Conservation (phyloP, 2,113 vertebrate species). For the Halichoeres trimaculatus region DNA sequence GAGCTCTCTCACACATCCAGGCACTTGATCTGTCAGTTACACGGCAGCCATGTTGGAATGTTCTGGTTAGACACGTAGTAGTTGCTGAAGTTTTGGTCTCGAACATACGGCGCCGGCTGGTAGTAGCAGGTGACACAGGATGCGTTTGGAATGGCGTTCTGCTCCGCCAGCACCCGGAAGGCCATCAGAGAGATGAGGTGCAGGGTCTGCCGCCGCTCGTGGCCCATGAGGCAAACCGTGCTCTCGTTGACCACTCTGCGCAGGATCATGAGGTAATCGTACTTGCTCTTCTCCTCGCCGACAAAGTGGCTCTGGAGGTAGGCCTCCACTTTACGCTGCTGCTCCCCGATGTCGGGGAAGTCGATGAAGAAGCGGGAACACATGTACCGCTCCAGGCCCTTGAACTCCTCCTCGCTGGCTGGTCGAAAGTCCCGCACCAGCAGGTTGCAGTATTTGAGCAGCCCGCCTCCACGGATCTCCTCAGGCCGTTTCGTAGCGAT, state of each 20-base stretch:
- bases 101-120: conserved; percentile 95
- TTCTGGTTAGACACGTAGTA: conserved; percentile 95
- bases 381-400: conserved; percentile 96
- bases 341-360: conserved; percentile 96
- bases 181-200: conserved; percentile 95
- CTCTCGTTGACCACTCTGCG: conserved; percentile 95
- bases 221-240: conserved; percentile 98
- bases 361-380: conserved; percentile 99
- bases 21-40: conserved; percentile 85
- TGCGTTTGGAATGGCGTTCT: conserved; percentile 93
- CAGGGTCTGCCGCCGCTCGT: conserved; percentile 95
- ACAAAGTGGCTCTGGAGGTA: conserved; percentile 98
- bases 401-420: conserved; percentile 90
- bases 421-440: conserved; percentile 93
- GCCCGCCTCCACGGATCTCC: conserved; percentile 95
- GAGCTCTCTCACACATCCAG: conserved; percentile 2
- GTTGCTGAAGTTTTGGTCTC: conserved; percentile 97
- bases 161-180: conserved; percentile 91
- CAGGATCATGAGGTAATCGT: conserved; percentile 97
- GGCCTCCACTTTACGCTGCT: conserved; percentile 95
- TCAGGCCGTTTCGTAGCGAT: conserved; percentile 97
- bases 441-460: conserved; percentile 97
- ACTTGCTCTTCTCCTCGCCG: conserved; percentile 95
- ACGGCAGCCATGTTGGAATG: conserved; percentile 97
- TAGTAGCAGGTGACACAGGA: conserved; percentile 98